Conservation (phyloP, 2,113 vertebrate genomes). For the Grantiella picta region DNA sequence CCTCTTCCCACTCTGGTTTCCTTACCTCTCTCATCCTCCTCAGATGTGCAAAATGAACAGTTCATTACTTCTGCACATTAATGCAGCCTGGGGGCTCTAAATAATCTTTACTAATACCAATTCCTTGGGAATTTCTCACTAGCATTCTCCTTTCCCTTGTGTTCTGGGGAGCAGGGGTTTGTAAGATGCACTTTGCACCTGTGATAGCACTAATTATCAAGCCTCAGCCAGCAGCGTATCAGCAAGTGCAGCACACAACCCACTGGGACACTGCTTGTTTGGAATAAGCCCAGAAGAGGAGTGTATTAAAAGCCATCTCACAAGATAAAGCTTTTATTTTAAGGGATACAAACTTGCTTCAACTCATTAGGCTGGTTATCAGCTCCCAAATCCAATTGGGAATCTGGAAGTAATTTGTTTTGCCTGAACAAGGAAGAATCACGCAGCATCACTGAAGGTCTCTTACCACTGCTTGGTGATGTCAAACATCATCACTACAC, state of each 20-base stretch:
- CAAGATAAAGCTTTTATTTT: neutral
- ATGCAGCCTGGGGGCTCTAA: neutral
- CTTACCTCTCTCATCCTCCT: neutral
- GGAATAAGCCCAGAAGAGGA: neutral
- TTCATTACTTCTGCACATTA: neutral
- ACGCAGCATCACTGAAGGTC: neutral
- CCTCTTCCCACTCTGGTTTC: neutral
- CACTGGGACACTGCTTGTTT: neutral
- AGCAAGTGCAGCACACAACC: neutral
- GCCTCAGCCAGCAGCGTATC: neutral
- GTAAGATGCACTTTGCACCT: neutral
- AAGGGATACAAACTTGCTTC: neutral
- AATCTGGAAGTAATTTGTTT: neutral
- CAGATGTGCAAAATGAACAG: neutral
- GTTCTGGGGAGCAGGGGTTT: neutral
- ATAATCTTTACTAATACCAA: neutral
- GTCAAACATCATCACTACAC: conserved; percentile 98
- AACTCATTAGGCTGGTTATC: neutral
- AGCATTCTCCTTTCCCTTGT: neutral
- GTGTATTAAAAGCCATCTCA: neutral
- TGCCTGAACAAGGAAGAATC: neutral
- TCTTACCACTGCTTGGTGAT: conserved; percentile 98
- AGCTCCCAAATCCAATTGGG: neutral
- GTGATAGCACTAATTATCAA: neutral
- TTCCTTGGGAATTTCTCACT: neutral